phyloP scores from a whole-genome alignment of 2,113 vertebrate species.

The Zeus faber region DNA sequence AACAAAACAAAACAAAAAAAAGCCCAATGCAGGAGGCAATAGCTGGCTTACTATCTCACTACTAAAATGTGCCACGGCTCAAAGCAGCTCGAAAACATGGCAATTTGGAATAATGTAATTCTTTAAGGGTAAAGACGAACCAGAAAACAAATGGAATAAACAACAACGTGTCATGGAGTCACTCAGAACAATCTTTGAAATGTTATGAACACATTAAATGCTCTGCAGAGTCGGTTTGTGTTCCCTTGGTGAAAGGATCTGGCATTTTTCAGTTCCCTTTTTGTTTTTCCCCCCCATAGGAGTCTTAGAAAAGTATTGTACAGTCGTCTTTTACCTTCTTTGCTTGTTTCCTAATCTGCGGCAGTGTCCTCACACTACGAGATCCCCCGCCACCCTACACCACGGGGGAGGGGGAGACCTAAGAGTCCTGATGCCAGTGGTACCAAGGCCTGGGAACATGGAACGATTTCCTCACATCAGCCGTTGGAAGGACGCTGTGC shows the following conservation, averaged over 20 bases:
- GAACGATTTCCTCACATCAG: too few species aligned
- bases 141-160: background rate
- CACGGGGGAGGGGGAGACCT: too few species aligned
- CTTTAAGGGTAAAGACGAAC: background rate
- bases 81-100: slow-evolving; percentile 9
- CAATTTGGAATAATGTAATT: slow-evolving; percentile 4
- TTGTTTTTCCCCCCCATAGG: background rate
- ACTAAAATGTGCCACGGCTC: slow-evolving; percentile 46
- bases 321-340: too few species aligned
- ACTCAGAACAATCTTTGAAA: slow-evolving; percentile 1
- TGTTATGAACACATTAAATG: slow-evolving; percentile 5
- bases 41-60: slow-evolving; percentile 33
- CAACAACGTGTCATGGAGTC: background rate
- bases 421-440: too few species aligned
- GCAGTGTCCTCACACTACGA: too few species aligned
- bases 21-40: slow-evolving; percentile 27
- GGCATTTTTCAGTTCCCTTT: slow-evolving; percentile 38
- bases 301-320: too few species aligned
- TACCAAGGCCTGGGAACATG: too few species aligned
- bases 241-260: slow-evolving; percentile 11
- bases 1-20: slow-evolving; percentile 20
- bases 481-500: too few species aligned
- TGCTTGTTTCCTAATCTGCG: too few species aligned
- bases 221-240: background rate
- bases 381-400: too few species aligned